Conservation (phyloP, 2,888 invertebrate genomes). For the Merodon equestris region DNA sequence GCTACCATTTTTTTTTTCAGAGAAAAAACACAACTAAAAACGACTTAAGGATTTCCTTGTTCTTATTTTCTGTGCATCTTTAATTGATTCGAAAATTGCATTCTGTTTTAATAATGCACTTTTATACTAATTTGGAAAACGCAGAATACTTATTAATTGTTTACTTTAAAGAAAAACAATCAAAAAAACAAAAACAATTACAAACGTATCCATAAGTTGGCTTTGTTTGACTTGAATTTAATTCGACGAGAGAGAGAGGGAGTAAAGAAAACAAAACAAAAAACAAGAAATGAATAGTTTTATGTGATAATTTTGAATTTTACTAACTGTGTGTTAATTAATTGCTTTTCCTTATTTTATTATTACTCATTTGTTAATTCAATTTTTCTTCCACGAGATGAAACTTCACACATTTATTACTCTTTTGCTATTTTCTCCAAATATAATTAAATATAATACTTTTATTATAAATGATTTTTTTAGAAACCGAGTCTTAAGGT, state of each 20-base stretch:
- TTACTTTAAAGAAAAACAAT: neutral
- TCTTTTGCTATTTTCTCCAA: too few species aligned
- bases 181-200: neutral
- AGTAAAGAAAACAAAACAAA: neutral
- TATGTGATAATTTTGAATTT: slow-evolving; percentile 10
- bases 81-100: slow-evolving; percentile 32
- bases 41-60: neutral
- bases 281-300: slow-evolving; percentile 10
- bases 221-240: slow-evolving; percentile 19
- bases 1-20: too few species aligned
- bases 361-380: too few species aligned
- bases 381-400: too few species aligned
- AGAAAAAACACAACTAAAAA: too few species aligned
- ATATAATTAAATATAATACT: too few species aligned
- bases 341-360: too few species aligned
- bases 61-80: slow-evolving; percentile 16
- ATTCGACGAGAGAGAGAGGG: neutral
- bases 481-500: neutral
- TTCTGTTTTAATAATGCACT: slow-evolving; percentile 56
- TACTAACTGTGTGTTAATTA: too few species aligned
- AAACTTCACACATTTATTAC: too few species aligned
- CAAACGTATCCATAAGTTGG: slow-evolving; percentile 5
- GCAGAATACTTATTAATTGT: slow-evolving; percentile 3
- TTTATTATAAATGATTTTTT: slow-evolving; percentile 8
- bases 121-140: slow-evolving; percentile 27